Evolutionary conservation across 2,797 vertebrate species (phyloP).

Genomic region (Apogon hyalosoma): DNA sequence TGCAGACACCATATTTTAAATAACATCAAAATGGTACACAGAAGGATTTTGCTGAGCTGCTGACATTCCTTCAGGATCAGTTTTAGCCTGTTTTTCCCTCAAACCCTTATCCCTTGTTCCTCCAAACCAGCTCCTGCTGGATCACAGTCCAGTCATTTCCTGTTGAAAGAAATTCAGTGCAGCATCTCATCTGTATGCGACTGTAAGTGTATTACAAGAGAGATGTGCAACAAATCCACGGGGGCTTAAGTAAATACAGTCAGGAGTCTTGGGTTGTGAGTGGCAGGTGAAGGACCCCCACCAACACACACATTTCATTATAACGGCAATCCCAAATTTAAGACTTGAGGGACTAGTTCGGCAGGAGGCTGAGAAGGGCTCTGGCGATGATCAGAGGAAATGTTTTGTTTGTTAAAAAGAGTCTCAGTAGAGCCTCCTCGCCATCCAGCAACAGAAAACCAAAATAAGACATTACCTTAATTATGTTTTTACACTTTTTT

Average conservation of each 20-base stretch:
- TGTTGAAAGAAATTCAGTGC: slow-evolving; percentile 42
- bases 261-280: slow-evolving; percentile 31
- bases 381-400: slow-evolving; percentile 71
- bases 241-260: slow-evolving; percentile 39
- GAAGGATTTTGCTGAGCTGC: slow-evolving; percentile 22
- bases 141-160: slow-evolving; percentile 71
- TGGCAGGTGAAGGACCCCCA: slow-evolving; percentile 2
- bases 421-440: slow-evolving; percentile 26
- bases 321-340: slow-evolving; percentile 68
- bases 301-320: slow-evolving; percentile 59
- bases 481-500: no score
- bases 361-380: slow-evolving; percentile 46
- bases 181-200: slow-evolving; percentile 54
- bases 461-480: slow-evolving; percentile 14
- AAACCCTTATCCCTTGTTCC: slow-evolving; percentile 44
- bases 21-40: neutral
- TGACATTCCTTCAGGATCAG: slow-evolving; percentile 47
- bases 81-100: slow-evolving; percentile 46
- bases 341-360: slow-evolving; percentile 45
- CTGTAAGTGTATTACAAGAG: slow-evolving; percentile 40
- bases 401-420: slow-evolving; percentile 59
- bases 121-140: slow-evolving; percentile 54
- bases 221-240: slow-evolving; percentile 25
- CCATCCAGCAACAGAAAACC: slow-evolving; percentile 44
- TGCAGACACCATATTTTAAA: neutral